Evolutionary conservation across 2,113 vertebrate species (phyloP), one percentile per base, ranked within the genome.

Genomic region (Otus sunia): DNA sequence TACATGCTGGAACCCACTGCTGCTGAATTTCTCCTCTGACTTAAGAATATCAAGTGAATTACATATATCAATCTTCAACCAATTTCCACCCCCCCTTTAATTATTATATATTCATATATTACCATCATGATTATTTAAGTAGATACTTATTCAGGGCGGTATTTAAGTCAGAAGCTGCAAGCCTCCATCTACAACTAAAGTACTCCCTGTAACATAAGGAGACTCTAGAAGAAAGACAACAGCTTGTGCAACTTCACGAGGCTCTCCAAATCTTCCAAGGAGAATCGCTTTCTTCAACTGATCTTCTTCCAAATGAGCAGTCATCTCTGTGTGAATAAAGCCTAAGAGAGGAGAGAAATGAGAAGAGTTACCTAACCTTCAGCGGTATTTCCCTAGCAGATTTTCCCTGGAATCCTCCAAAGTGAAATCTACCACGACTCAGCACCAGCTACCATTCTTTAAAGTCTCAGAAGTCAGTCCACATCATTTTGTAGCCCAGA

Each of bases 311-410:
- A 99, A 96, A 63, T 97, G 97, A 59, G 98, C 97, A 0, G 99
- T 99, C 99, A 99, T 99, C 96, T 99, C 98, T 14, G 99, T 99
- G 64, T 47, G 98, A 96, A 99, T 96, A 90, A 99, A 99, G 41
- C 99, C 99, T 99, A 97, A 32, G 92, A 97, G 50, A 87, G 18
- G 76, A 95, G 39, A 93, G 96, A 97, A 3, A 62, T 21, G 52
- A 25, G 36, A 88, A 88, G 50, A 91, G 81, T 90, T 66, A 94
- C 23, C 23, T 20, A 87, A 91, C 16, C 36, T 72, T 43, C 2
- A 1, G 43, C 21, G 66, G 53, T 36, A 92, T 69, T 88, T 60
- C 55, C 49, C n/a, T 10, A 68, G 30, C 1, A 1, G 20, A 56
- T 84, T 91, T 81, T 73, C 30, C 34, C 66, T 11, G 14, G 62